Conservation (phyloP, 1,140 invertebrate species). For the Elymnias hypermnestra region DNA sequence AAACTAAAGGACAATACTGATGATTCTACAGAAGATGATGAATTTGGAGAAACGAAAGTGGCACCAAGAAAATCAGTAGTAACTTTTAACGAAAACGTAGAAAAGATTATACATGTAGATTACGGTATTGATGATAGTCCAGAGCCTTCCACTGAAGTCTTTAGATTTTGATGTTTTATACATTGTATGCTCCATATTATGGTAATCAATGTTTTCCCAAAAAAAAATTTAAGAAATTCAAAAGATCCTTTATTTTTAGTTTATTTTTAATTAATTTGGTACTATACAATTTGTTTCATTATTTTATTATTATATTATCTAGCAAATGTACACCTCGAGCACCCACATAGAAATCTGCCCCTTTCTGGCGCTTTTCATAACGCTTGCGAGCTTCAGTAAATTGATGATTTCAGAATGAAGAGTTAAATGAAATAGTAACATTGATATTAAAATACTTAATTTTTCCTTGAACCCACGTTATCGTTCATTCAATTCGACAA, state of each 20-base stretch:
- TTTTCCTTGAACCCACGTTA: conserved; percentile 1
- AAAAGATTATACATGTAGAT: conserved; percentile 68
- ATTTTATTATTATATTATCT: too few species aligned
- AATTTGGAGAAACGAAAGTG: conserved; percentile 52
- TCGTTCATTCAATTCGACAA: conserved; percentile 10
- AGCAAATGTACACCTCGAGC: too few species aligned
- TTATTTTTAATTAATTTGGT: not conserved
- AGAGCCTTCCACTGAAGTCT: conserved; percentile 37
- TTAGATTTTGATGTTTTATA: conserved; percentile 38
- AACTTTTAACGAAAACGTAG: conserved; percentile 67
- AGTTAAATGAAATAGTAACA: too few species aligned
- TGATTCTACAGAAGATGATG: conserved; percentile 51
- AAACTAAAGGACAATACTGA: conserved; percentile 54
- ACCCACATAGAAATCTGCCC: too few species aligned
- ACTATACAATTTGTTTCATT: not conserved
- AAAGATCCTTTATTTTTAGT: too few species aligned
- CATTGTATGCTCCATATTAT: too few species aligned
- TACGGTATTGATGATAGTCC: conserved; percentile 30
- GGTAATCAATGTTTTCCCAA: too few species aligned
- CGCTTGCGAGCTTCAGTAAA: too few species aligned
- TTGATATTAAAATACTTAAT: too few species aligned
- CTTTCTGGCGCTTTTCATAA: too few species aligned
- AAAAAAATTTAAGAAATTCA: too few species aligned
- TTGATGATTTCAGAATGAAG: too few species aligned
- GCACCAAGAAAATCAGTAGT: conserved; percentile 60